These are phyloP conservation scores for Syngnathoides biaculeatus DNA, from an alignment of 2,113 vertebrate genomes.

Conservation along the genomic window DNA sequence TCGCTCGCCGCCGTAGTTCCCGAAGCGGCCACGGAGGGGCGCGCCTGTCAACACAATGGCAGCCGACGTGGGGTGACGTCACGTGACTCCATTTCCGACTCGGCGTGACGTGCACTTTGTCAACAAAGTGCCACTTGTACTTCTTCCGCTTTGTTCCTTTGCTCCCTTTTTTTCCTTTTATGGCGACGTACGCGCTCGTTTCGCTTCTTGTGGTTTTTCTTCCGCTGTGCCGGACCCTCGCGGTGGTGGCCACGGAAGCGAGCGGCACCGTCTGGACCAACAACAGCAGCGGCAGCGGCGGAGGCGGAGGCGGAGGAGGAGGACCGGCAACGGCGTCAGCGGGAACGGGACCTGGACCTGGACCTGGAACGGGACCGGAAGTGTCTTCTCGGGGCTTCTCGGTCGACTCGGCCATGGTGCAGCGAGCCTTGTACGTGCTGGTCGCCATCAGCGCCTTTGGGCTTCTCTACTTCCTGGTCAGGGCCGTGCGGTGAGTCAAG, in stretches of 20 bases:
- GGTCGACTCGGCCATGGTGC: constrained; percentile 52
- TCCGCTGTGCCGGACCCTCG: constrained; percentile 7
- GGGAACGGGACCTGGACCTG: too few species aligned
- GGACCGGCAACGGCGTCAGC: too few species aligned
- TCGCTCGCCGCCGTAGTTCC: not conserved
- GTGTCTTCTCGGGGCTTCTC: not conserved
- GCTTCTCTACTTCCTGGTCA: constrained; percentile 60
- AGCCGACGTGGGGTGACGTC: not conserved
- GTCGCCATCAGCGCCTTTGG: constrained; percentile 50
- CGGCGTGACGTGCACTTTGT: constrained; percentile 15
- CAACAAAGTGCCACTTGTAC: too few species aligned
- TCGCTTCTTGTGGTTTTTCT: not conserved
- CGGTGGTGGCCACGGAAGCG: not conserved
- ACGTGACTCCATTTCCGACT: constrained; percentile 39
- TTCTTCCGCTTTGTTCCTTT: too few species aligned
- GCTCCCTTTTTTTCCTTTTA: not conserved
- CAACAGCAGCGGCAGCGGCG: not conserved
- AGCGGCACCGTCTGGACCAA: not conserved
- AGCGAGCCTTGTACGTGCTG: constrained; percentile 60
- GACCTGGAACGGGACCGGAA: too few species aligned
- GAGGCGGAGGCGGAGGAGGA: not conserved
- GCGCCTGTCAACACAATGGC: not conserved
- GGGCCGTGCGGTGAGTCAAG: constrained; percentile 55
- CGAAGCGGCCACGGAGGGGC: not conserved
- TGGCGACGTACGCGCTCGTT: constrained; percentile 22